These are phyloP conservation scores for Tanypteryx hageni DNA, from an alignment of 2,888 invertebrate species.

Conservation along the genomic window DNA sequence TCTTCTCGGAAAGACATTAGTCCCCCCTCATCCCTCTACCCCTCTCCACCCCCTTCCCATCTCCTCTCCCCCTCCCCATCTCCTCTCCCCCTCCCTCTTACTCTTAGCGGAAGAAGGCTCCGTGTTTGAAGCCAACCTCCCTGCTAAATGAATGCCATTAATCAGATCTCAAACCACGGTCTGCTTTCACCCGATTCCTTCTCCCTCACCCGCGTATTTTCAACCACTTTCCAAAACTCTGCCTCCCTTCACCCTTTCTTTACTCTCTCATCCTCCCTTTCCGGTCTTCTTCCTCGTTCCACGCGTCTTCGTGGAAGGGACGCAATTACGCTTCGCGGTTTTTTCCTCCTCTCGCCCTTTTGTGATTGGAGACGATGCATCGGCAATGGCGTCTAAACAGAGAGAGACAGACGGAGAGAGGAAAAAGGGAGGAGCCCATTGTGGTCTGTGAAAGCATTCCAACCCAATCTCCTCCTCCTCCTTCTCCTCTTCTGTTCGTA, in stretches of 20 bases:
- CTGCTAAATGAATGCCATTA: conserved; percentile 56
- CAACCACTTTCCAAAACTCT: conserved; percentile 60
- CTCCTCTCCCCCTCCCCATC: background rate
- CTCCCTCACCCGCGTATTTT: conserved; percentile 14
- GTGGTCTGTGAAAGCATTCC: conserved; percentile 59
- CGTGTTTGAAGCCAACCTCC: conserved; percentile 58
- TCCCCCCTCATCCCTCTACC: conserved; percentile 25
- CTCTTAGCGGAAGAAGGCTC: conserved; percentile 20
- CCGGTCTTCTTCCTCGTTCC: conserved; percentile 23
- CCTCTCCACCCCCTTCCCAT: background rate
- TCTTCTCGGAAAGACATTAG: conserved; percentile 47
- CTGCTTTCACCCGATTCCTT: conserved; percentile 41
- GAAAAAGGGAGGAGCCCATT: conserved; percentile 40
- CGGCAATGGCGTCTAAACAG: conserved; percentile 46
- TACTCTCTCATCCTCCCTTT: conserved; percentile 66
- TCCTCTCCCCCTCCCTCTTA: background rate
- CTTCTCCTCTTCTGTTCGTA: background rate
- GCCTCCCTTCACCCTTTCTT: conserved; percentile 66
- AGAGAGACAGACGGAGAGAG: background rate
- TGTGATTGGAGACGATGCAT: conserved; percentile 59
- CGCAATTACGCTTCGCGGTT: conserved; percentile 38
- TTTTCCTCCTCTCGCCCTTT: background rate
- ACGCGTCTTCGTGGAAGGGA: background rate
- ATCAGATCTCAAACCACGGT: conserved; percentile 60
- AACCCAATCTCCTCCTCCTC: conserved; percentile 3